Evolutionary conservation across 2,888 invertebrate species (phyloP).

Genomic region (Lithophane socia): DNA sequence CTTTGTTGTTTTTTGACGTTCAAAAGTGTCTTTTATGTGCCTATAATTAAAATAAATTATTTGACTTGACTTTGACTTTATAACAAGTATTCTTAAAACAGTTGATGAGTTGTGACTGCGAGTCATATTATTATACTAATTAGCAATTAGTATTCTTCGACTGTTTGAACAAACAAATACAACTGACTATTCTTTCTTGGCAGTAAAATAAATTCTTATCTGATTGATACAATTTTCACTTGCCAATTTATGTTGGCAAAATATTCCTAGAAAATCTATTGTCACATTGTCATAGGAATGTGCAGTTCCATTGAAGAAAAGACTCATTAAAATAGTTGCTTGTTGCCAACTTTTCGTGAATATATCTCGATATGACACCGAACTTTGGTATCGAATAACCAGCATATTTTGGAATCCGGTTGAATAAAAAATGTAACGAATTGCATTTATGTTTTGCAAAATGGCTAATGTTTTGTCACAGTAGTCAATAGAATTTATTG

Average conservation of each 20-base stretch:
- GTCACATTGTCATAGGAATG: constrained; percentile 13
- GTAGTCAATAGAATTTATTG: neutral
- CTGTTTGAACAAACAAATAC: neutral
- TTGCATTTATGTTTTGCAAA: neutral
- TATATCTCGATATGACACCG: neutral
- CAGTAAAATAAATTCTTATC: constrained; percentile 1
- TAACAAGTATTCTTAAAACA: neutral
- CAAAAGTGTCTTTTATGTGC: too few species aligned
- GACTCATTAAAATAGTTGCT: constrained; percentile 25
- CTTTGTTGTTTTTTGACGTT: too few species aligned
- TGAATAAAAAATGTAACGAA: neutral
- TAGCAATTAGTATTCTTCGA: neutral
- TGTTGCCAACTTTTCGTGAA: constrained; percentile 33
- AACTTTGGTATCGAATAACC: neutral
- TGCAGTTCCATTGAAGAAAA: constrained; percentile 6
- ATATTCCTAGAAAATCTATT: constrained; percentile 30
- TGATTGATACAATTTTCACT: constrained; percentile 18
- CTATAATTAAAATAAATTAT: too few species aligned
- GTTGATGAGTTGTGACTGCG: neutral
- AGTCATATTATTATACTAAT: neutral
- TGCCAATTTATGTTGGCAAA: constrained; percentile 29
- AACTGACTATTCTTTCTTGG: constrained; percentile 13
- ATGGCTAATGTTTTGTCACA: neutral
- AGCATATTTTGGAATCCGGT: constrained; percentile 5
- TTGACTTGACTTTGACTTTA: too few species aligned